Evolutionary conservation across 2,888 invertebrate species (phyloP).

Genomic region (Torymus auratus): DNA sequence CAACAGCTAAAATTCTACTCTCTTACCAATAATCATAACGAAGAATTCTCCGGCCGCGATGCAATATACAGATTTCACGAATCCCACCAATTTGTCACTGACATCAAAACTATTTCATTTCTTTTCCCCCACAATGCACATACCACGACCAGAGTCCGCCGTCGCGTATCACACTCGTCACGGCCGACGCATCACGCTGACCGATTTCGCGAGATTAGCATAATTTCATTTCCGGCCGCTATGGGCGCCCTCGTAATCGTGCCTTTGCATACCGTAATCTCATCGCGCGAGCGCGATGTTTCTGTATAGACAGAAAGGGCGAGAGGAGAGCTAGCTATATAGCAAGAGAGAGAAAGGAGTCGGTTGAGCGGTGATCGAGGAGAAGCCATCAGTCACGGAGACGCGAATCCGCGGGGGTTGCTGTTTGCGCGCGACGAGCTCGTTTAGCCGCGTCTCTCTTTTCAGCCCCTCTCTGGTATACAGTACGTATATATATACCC

Average conservation of each 20-base stretch:
- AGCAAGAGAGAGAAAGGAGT: constrained; percentile 33
- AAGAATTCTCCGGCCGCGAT: too few relatives aligned
- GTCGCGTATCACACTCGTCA: too few relatives aligned
- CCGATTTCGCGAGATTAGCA: constrained; percentile 57
- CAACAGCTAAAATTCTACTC: too few relatives aligned
- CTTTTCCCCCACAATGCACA: too few relatives aligned
- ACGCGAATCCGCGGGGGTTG: constrained; percentile 68
- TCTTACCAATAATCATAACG: too few relatives aligned
- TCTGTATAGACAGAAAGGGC: background rate
- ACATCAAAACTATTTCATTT: too few relatives aligned
- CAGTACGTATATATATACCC: constrained; percentile 10
- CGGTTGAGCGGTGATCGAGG: constrained; percentile 70
- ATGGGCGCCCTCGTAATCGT: constrained; percentile 61
- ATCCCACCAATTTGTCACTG: too few relatives aligned
- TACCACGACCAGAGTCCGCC: too few relatives aligned
- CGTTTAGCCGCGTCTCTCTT: constrained; percentile 61
- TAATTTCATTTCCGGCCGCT: constrained; percentile 51
- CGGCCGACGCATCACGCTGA: constrained; percentile 12
- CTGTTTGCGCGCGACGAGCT: constrained; percentile 67
- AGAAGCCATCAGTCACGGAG: constrained; percentile 73
- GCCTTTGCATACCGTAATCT: constrained; percentile 68
- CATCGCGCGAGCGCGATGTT: constrained; percentile 48
- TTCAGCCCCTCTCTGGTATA: constrained; percentile 46
- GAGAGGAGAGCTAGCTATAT: background rate
- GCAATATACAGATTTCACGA: too few relatives aligned